A percentile compares a stretch with the other conserved stretches of the same genome.
Evolutionary conservation across 2,113 vertebrate species (phyloP).

Genomic region (Semnornis frantzii): DNA sequence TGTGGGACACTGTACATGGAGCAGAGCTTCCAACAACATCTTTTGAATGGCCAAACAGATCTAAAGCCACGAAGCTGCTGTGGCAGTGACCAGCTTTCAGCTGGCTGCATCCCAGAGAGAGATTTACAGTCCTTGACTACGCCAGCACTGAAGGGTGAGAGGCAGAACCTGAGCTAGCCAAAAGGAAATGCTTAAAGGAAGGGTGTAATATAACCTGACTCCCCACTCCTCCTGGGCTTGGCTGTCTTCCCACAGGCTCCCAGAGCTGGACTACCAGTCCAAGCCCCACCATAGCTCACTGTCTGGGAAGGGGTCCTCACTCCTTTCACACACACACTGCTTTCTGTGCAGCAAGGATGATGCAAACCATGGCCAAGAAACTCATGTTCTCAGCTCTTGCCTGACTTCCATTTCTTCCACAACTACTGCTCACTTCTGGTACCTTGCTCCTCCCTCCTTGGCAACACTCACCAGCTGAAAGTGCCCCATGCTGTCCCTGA

Average conservation of each 20-base stretch:
- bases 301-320: neutral
- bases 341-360: neutral
- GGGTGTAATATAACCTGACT: neutral
- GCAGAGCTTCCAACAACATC: neutral
- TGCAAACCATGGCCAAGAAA: neutral
- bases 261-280: neutral
- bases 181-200: conserved; percentile 46
- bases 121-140: neutral
- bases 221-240: accelerated
- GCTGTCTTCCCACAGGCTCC: neutral
- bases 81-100: neutral
- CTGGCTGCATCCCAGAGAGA: conserved; percentile 8
- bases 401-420: neutral
- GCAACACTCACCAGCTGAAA: neutral
- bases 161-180: neutral
- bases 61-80: neutral
- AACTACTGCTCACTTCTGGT: neutral
- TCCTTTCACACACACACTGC: neutral
- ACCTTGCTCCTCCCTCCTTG: neutral
- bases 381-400: neutral
- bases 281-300: accelerated
- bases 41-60: neutral
- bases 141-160: neutral
- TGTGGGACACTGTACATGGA: accelerated
- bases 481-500: neutral